A percentile compares a stretch with the other conserved stretches of the same genome.
Conservation (phyloP, 2,888 invertebrate genomes). For the Epirrita christyi region DNA sequence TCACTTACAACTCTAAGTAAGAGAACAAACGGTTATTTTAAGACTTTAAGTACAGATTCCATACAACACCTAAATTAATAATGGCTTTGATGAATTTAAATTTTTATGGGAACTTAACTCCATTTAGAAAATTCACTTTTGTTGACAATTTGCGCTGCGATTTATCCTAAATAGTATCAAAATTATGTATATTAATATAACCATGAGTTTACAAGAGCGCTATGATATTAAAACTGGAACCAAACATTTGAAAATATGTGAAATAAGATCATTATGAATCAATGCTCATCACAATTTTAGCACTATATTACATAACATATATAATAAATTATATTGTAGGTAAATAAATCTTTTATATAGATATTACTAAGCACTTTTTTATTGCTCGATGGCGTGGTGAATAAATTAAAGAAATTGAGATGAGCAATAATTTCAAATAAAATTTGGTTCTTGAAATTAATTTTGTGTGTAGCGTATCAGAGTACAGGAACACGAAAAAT, state of each 20-base stretch:
- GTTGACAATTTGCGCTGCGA: conserved; percentile 55
- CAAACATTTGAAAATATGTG: conserved; percentile 83
- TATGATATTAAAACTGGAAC: conserved; percentile 49
- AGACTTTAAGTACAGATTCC: conserved; percentile 55
- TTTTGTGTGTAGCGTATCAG: conserved; percentile 59
- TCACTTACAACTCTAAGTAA: conserved; percentile 68
- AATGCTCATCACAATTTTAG: conserved; percentile 70
- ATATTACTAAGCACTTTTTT: conserved; percentile 47
- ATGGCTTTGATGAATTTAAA: conserved; percentile 50
- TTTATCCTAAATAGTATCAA: conserved; percentile 47
- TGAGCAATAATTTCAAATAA: conserved; percentile 69
- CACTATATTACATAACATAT: conserved; percentile 33
- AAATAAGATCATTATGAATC: conserved; percentile 70
- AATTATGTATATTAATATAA: conserved; percentile 44
- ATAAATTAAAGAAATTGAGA: conserved; percentile 59
- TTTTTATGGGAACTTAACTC: conserved; percentile 83
- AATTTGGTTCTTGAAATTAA: conserved; percentile 35
- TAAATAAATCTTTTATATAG: conserved; percentile 44
- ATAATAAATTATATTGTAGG: conserved; percentile 34
- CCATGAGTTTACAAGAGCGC: conserved; percentile 46
- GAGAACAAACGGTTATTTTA: conserved; percentile 44
- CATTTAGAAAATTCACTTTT: conserved; percentile 70
- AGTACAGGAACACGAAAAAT: conserved; percentile 53
- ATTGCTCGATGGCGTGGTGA: conserved; percentile 44
- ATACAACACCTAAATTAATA: conserved; percentile 68